phyloP scores from a whole-genome alignment of 2,888 invertebrate species.

The Eupithecia pulchellata region DNA sequence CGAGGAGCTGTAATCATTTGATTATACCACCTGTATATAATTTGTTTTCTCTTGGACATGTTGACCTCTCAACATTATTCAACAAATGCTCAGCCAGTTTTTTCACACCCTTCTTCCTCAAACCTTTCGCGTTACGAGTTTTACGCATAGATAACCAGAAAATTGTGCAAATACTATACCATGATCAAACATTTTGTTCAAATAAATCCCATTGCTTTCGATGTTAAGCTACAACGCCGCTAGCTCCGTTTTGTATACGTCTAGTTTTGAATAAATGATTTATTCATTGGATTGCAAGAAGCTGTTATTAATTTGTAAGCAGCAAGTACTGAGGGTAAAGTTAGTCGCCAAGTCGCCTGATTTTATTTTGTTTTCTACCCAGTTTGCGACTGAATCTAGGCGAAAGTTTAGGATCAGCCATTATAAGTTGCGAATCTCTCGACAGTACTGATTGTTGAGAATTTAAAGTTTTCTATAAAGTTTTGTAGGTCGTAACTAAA shows the following conservation, averaged over 20 bases:
- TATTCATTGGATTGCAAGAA: slow-evolving; percentile 27
- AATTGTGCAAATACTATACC: not conserved
- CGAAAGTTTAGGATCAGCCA: slow-evolving; percentile 69
- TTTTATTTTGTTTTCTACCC: slow-evolving; percentile 63
- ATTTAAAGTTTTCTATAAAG: not conserved
- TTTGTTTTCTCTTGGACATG: no score
- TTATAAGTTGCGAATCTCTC: slow-evolving; percentile 65
- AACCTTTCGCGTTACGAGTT: not conserved
- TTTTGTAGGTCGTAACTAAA: not conserved
- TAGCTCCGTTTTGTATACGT: not conserved
- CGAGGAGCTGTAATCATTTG: no score
- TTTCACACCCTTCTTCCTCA: not conserved
- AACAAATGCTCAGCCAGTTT: not conserved
- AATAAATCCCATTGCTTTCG: not conserved
- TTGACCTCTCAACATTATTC: no score
- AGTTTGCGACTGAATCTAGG: slow-evolving; percentile 57
- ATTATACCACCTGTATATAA: no score
- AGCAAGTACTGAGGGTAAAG: slow-evolving; percentile 33
- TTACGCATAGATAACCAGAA: not conserved
- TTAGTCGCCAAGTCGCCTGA: slow-evolving; percentile 52
- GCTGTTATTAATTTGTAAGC: slow-evolving; percentile 27
- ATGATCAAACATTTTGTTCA: not conserved
- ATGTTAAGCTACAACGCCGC: not conserved
- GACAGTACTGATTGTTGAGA: not conserved
- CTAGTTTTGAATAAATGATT: slow-evolving; percentile 5